These are phyloP conservation scores for Megaceryle torquata DNA, from an alignment of 2,113 vertebrate species.

Conservation along the genomic window DNA sequence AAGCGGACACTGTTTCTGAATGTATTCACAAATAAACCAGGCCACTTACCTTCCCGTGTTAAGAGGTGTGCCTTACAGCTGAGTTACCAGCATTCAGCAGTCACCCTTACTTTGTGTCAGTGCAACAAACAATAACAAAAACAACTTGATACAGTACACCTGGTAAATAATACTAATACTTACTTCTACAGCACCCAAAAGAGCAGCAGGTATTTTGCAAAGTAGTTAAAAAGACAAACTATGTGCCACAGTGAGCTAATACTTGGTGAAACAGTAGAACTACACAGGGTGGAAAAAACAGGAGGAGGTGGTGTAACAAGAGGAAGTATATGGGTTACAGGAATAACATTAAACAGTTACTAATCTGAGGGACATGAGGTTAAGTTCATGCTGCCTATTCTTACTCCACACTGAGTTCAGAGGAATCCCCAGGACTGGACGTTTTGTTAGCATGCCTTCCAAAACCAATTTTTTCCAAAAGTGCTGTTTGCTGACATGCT, in stretches of 20 bases:
- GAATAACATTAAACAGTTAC: neutral
- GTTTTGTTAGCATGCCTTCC: neutral
- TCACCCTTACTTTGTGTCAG: neutral
- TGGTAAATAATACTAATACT: neutral
- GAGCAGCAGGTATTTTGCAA: neutral
- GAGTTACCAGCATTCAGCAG: neutral
- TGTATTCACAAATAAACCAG: constrained; percentile 24
- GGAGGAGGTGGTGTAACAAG: neutral
- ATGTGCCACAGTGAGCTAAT: neutral
- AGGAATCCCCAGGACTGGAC: neutral
- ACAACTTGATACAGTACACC: neutral
- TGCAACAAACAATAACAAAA: neutral
- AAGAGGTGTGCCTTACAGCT: neutral
- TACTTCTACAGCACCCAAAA: neutral
- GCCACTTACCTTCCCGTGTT: neutral
- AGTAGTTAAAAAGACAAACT: constrained; percentile 31
- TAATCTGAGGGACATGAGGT: neutral
- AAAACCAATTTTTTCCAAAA: neutral
- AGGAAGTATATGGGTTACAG: constrained; percentile 11
- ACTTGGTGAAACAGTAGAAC: neutral
- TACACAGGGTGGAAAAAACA: neutral
- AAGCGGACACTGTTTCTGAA: neutral
- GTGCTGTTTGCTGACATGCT: neutral
- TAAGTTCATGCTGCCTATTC: neutral
- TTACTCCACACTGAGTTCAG: neutral